Evolutionary conservation across 2,113 vertebrate genomes (phyloP), one percentile per base, ranked within the genome.

Genomic region (Malurus alboscapulatus): DNA sequence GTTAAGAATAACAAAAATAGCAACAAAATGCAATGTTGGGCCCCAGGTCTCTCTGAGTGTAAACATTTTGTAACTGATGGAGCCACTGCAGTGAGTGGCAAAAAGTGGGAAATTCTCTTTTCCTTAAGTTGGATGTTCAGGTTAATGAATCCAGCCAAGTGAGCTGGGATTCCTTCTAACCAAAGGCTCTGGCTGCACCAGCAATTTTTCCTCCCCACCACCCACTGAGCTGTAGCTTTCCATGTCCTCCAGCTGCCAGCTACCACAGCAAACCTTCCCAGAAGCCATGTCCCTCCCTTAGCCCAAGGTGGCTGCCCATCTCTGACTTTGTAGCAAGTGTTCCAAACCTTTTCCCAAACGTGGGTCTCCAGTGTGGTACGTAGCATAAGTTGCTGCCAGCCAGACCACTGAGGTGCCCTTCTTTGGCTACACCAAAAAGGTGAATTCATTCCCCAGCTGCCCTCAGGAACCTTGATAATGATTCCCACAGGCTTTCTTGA

Each of bases 281-380:
- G 62, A 85, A 71, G 48, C n/a, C 0, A 0, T 36, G 30, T 36
- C 61, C 40, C 61, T 82, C 40, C 29, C 36, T 79, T 16, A 42
- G 32, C 54, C 40, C 3, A 2, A 1, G 14, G 36, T 84, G 76
- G 17, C 57, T 67, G 14, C 63, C 57, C 72, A 58, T 91, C 65
- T 9, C 3, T 75, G 67, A 47, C 57, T 91, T 63, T 50, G 44
- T 27, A 84, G 38, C 18, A 62, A 59, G 73, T 2, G 2, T 73
- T 72, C n/a, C 54, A 80, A 74, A 40, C 18, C 45, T 44, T 5
- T 77, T 84, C 55, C 63, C 50, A 68, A 36, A 34, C 9, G 7
- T 18, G 8, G 12, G 14, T 92, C 19, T 62, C 13, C 40, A 66
- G 14, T 0, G 0, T 7, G 4, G 19, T 58, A 55, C 0, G 0